phyloP scores from a whole-genome alignment of 2,888 invertebrate species.

The Ctena decussata region DNA sequence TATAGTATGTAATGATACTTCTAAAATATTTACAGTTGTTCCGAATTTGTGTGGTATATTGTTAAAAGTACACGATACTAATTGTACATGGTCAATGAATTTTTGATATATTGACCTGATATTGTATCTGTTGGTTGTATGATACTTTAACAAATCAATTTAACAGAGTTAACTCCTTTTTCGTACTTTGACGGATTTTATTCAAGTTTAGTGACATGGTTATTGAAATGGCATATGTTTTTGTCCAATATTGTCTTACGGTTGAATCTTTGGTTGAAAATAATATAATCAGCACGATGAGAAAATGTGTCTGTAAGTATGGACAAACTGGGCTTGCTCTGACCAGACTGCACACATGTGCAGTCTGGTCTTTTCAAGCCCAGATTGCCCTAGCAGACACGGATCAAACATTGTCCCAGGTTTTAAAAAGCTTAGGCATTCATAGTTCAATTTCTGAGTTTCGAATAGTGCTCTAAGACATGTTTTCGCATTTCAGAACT shows the following conservation, averaged over 20 bases:
- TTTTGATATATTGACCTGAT: not conserved
- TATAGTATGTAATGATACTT: not conserved
- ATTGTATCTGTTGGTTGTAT: not conserved
- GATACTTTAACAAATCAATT: not conserved
- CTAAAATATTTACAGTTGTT: not conserved
- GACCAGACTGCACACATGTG: too few species aligned
- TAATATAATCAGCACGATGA: too few species aligned
- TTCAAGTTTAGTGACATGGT: not conserved
- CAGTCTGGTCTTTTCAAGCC: too few species aligned
- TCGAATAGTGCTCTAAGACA: too few species aligned
- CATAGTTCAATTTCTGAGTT: too few species aligned
- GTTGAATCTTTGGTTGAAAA: not conserved
- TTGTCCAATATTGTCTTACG: not conserved
- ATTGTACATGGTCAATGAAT: not conserved
- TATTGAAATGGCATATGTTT: not conserved
- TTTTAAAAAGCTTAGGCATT: too few species aligned
- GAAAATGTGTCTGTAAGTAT: too few species aligned
- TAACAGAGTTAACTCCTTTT: not conserved
- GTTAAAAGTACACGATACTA: not conserved
- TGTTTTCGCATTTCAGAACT: too few species aligned
- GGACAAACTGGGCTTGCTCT: too few species aligned
- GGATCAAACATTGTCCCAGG: too few species aligned
- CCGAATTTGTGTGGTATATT: constrained; percentile 1
- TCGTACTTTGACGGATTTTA: not conserved
- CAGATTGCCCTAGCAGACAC: too few species aligned